phyloP scores from a whole-genome alignment of 2,113 vertebrate genomes.

The Cyprinodon tularosa region DNA sequence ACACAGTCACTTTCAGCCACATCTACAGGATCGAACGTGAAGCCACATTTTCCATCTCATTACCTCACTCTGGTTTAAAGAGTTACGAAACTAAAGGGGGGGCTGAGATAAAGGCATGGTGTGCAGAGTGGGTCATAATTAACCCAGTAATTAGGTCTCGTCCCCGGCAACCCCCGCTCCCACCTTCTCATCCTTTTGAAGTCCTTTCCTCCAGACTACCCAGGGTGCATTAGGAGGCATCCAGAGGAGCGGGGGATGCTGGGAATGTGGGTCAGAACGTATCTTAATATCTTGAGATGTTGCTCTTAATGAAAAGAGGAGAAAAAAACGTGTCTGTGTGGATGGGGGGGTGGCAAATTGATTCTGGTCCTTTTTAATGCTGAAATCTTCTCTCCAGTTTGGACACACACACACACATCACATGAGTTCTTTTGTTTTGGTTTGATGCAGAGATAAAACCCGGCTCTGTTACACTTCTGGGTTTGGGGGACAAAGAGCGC shows the following conservation, averaged over 20 bases:
- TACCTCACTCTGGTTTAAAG: conserved; percentile 16
- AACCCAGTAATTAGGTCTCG: conserved; percentile 54
- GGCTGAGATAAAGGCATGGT: neutral
- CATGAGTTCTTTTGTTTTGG: conserved; percentile 75
- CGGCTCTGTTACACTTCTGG: conserved; percentile 67
- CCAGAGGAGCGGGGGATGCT: conserved; percentile 34
- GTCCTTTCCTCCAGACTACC: conserved; percentile 50
- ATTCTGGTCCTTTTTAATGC: conserved; percentile 39
- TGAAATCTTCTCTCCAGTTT: conserved; percentile 17
- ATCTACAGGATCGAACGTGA: conserved; percentile 1
- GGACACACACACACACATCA: conserved; percentile 31
- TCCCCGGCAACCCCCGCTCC: conserved; percentile 25
- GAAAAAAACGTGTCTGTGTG: too few relatives aligned
- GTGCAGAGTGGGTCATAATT: conserved; percentile 29
- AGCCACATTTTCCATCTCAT: conserved; percentile 40
- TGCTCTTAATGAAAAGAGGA: conserved; percentile 30
- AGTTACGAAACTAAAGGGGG: neutral
- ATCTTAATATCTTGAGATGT: conserved; percentile 23
- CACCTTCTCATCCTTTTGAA: conserved; percentile 60
- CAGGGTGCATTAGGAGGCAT: conserved; percentile 49
- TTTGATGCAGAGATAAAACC: conserved; percentile 66
- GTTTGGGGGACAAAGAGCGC: conserved; percentile 68
- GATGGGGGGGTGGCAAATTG: conserved; percentile 13
- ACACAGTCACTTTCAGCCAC: conserved; percentile 47
- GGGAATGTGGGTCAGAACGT: conserved; percentile 62